Evolutionary conservation across 1,140 invertebrate species (phyloP).

Genomic region (Pissodes strobi): DNA sequence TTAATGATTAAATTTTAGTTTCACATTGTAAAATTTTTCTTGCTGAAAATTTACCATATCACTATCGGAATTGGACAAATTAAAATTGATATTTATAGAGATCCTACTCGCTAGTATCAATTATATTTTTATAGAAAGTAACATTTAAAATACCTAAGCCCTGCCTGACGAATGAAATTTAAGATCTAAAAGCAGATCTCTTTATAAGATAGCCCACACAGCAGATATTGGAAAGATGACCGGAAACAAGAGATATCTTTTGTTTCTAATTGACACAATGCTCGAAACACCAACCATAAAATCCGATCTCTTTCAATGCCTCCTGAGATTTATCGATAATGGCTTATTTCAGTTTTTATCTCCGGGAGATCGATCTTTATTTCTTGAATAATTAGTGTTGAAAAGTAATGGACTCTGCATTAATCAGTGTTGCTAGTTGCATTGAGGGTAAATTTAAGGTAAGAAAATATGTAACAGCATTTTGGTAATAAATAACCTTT

Average conservation of each 20-base stretch:
- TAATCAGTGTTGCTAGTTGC: too few relatives aligned
- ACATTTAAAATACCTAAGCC: constrained; percentile 3
- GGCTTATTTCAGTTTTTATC: constrained; percentile 18
- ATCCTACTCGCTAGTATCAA: too few relatives aligned
- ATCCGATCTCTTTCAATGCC: constrained; percentile 13
- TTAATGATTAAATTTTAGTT: too few relatives aligned
- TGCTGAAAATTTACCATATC: too few relatives aligned
- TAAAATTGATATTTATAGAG: too few relatives aligned
- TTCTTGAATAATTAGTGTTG: constrained; percentile 24
- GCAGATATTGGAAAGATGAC: constrained; percentile 29
- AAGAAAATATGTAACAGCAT: too few relatives aligned
- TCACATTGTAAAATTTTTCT: too few relatives aligned
- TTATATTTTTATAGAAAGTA: too few relatives aligned
- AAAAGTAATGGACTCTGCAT: constrained; percentile 8
- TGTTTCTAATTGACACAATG: constrained; percentile 32
- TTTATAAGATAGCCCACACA: constrained; percentile 12
- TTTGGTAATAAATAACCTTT: too few relatives aligned
- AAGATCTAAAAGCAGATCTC: constrained; percentile 7
- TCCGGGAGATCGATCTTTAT: constrained; percentile 25
- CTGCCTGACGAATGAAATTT: constrained; percentile 4
- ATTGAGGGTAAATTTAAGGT: too few relatives aligned
- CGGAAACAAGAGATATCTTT: constrained; percentile 31
- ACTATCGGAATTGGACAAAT: too few relatives aligned
- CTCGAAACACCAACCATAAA: constrained; percentile 24
- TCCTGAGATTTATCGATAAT: constrained; percentile 23